Evolutionary conservation across 2,888 invertebrate genomes (phyloP).

Genomic region (Ashinkailepas kermadecensis): DNA sequence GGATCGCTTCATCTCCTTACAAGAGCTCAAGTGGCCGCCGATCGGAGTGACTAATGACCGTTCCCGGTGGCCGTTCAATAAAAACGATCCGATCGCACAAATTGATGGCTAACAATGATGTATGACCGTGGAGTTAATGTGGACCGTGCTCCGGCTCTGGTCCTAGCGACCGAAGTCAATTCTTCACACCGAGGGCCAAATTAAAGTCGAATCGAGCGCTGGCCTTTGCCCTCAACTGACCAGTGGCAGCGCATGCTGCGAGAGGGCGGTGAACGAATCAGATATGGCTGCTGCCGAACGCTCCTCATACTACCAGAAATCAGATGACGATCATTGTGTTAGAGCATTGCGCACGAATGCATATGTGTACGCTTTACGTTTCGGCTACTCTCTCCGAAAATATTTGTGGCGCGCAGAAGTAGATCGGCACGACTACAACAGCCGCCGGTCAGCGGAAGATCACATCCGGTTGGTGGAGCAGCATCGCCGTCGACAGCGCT

Average conservation of each 20-base stretch:
- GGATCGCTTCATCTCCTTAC: slow-evolving; percentile 14
- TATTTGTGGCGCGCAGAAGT: too few relatives aligned
- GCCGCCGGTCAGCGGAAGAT: too few relatives aligned
- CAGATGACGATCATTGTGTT: too few relatives aligned
- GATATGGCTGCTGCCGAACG: too few relatives aligned
- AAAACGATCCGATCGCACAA: slow-evolving; percentile 6
- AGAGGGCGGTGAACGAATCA: too few relatives aligned
- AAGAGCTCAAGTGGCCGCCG: background rate
- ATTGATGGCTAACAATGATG: slow-evolving; percentile 22
- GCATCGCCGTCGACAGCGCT: background rate
- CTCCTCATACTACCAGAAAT: too few relatives aligned
- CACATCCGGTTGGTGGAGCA: background rate
- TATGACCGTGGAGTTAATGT: slow-evolving; percentile 10
- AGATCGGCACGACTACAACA: too few relatives aligned
- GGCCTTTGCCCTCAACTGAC: too few relatives aligned
- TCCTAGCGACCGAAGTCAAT: background rate
- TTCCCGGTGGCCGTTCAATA: background rate
- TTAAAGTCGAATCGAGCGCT: background rate
- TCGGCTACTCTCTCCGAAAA: too few relatives aligned
- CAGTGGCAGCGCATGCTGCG: too few relatives aligned
- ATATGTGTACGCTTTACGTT: too few relatives aligned
- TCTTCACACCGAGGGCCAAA: background rate
- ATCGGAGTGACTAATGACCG: background rate
- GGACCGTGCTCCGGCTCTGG: background rate
- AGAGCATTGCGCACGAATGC: too few relatives aligned